These are phyloP conservation scores for Ornithoptera alexandrae DNA, from an alignment of 2,888 invertebrate genomes.

Conservation along the genomic window DNA sequence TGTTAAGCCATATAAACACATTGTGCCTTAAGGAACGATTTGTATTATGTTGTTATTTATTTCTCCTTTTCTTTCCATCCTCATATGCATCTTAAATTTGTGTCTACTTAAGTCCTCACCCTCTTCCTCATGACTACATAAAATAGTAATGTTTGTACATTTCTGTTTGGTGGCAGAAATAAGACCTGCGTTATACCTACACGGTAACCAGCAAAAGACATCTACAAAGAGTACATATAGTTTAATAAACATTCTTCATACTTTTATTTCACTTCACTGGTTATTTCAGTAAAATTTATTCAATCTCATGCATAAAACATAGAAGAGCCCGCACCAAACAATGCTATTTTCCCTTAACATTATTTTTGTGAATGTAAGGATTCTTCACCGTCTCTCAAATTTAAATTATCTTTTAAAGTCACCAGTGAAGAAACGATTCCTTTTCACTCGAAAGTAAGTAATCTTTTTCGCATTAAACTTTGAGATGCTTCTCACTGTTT, in stretches of 20 bases:
- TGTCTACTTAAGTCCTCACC: too few species aligned
- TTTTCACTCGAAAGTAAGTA: conserved; percentile 29
- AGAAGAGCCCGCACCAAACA: conserved; percentile 12
- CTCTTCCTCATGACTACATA: too few species aligned
- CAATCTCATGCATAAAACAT: conserved; percentile 11
- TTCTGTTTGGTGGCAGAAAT: too few species aligned
- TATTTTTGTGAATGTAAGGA: conserved; percentile 15
- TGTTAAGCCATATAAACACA: too few species aligned
- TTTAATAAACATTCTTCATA: neutral
- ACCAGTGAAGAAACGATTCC: conserved; percentile 20
- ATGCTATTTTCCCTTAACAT: conserved; percentile 10
- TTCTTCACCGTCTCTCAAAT: conserved; percentile 11
- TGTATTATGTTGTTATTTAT: too few species aligned
- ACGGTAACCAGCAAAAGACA: too few species aligned
- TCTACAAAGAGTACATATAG: neutral
- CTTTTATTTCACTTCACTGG: conserved; percentile 4
- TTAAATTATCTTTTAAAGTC: conserved; percentile 19
- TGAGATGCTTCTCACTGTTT: conserved; percentile 32
- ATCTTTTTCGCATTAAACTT: conserved; percentile 34
- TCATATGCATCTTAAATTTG: too few species aligned
- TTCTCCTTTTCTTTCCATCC: too few species aligned
- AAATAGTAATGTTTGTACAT: too few species aligned
- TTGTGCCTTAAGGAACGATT: too few species aligned
- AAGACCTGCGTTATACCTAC: too few species aligned
- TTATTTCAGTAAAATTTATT: conserved; percentile 9